phyloP scores from a whole-genome alignment of 2,888 invertebrate species.

The Terebella lapidaria region DNA sequence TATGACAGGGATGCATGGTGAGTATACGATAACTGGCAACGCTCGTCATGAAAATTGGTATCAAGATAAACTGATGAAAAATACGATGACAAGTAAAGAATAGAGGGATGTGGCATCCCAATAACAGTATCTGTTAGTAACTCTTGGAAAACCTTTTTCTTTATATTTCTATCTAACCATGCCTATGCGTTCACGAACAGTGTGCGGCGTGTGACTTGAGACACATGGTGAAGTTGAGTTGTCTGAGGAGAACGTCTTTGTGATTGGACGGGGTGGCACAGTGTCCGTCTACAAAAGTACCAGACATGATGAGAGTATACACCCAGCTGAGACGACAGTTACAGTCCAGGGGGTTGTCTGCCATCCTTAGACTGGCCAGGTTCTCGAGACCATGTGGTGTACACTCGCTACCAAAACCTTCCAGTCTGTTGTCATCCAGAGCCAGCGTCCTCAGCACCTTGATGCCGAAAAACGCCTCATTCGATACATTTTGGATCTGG shows the following conservation, averaged over 20 bases:
- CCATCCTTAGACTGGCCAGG: not conserved
- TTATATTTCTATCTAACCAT: too few species aligned
- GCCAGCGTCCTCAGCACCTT: not conserved
- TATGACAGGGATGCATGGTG: too few species aligned
- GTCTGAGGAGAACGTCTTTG: not conserved
- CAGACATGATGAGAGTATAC: not conserved
- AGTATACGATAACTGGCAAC: too few species aligned
- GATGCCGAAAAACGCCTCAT: not conserved
- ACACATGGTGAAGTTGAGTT: not conserved
- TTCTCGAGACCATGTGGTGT: not conserved
- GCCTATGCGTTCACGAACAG: too few species aligned
- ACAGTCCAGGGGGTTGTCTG: conserved; percentile 2
- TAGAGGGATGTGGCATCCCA: too few species aligned
- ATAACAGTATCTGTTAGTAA: too few species aligned
- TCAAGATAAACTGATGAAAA: too few species aligned
- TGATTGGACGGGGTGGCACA: not conserved
- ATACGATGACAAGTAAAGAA: too few species aligned
- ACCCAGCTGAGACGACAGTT: conserved; percentile 1
- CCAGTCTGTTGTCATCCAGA: not conserved
- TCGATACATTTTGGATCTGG: not conserved
- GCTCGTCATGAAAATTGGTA: too few species aligned
- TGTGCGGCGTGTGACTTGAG: too few species aligned
- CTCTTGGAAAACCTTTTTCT: too few species aligned
- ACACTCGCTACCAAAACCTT: not conserved
- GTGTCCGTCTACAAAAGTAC: not conserved